A percentile compares a stretch with the other conserved stretches of the same genome.
Conservation (phyloP, 2,888 invertebrate genomes). For the Lottia gigantea region DNA sequence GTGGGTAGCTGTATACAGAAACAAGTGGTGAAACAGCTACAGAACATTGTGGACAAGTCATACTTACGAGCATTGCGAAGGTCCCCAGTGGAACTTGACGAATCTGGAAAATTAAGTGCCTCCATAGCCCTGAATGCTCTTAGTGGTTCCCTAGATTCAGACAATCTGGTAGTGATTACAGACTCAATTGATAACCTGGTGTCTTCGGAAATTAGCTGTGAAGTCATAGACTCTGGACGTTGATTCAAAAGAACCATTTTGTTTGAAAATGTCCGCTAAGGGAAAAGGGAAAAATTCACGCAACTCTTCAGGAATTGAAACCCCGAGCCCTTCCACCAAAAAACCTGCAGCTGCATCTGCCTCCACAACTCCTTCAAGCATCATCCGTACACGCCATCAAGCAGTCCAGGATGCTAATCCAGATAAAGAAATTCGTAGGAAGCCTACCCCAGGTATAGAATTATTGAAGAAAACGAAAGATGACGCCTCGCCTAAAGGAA, state of each 20-base stretch:
- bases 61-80: too few species aligned
- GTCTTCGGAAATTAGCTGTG: background rate
- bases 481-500: background rate
- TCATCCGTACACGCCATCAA: background rate
- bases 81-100: too few species aligned
- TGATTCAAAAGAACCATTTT: background rate
- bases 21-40: too few species aligned
- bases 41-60: too few species aligned
- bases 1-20: too few species aligned
- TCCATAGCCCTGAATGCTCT: too few species aligned
- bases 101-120: too few species aligned
- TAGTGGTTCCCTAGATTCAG: too few species aligned
- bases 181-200: background rate
- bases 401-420: constrained; percentile 4
- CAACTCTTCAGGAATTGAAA: background rate
- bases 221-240: background rate
- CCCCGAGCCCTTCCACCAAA: background rate
- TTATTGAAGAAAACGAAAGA: background rate
- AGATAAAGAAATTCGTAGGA: background rate
- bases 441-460: background rate
- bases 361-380: background rate
- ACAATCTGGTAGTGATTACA: background rate
- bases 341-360: background rate
- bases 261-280: constrained; percentile 5
- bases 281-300: background rate